These are phyloP conservation scores for Lates japonicus DNA, from an alignment of 2,797 vertebrate species.

Conservation along the genomic window DNA sequence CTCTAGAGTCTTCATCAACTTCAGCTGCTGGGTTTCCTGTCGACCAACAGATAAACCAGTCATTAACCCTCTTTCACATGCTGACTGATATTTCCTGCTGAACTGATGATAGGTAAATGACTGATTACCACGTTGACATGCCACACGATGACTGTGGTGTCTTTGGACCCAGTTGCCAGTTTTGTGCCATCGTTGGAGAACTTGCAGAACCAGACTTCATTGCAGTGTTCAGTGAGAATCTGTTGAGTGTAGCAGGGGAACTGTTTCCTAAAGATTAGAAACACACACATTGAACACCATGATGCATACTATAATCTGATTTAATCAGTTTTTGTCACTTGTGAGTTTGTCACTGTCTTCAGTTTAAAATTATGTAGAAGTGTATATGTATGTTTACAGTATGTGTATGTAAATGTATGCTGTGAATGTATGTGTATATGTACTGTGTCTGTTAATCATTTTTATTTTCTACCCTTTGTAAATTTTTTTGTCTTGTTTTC, in stretches of 20 bases:
- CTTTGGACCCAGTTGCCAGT: constrained; percentile 97
- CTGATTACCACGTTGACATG: constrained; percentile 93
- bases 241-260: constrained; percentile 98
- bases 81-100: neutral
- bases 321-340: too few species aligned
- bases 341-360: neutral
- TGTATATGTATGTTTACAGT: too few species aligned
- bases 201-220: constrained; percentile 99
- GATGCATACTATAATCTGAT: neutral
- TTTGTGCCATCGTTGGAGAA: constrained; percentile 98
- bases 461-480: neutral
- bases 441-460: neutral
- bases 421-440: neutral
- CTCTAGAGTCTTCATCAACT: constrained; percentile 95
- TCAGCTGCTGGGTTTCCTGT: constrained; percentile 95
- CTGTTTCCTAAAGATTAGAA: constrained; percentile 90
- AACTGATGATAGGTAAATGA: neutral
- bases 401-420: too few species aligned
- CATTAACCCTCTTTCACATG: neutral
- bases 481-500: too few species aligned
- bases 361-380: too few species aligned
- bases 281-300: constrained; percentile 2
- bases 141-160: constrained; percentile 98
- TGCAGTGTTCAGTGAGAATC: constrained; percentile 98
- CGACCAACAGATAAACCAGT: constrained; percentile 25